Evolutionary conservation across 2,888 invertebrate genomes (phyloP).

Genomic region (Perdita meconis): DNA sequence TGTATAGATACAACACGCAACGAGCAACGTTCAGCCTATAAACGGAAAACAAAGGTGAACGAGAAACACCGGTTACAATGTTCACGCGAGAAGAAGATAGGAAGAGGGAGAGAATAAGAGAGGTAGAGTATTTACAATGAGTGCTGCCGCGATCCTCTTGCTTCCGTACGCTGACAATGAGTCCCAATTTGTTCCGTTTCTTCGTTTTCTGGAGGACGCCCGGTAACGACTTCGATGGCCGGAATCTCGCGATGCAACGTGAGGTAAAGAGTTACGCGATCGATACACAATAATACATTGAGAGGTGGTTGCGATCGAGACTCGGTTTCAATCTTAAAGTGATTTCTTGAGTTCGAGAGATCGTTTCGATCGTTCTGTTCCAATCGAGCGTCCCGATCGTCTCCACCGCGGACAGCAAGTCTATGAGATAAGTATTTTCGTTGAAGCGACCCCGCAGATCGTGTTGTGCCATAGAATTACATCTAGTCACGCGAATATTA

Average conservation of each 20-base stretch:
- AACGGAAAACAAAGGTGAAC: constrained; percentile 57
- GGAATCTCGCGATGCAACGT: constrained; percentile 42
- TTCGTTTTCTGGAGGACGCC: neutral
- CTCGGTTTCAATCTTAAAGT: neutral
- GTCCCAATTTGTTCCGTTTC: neutral
- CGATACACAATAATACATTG: constrained; percentile 44
- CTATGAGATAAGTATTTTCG: constrained; percentile 50
- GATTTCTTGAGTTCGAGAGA: neutral
- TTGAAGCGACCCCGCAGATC: constrained; percentile 58
- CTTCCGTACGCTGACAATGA: constrained; percentile 1
- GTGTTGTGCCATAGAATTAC: constrained; percentile 43
- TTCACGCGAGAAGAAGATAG: constrained; percentile 22
- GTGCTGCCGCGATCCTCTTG: constrained; percentile 11
- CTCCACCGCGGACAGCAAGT: constrained; percentile 11
- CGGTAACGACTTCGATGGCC: neutral
- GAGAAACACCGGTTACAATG: constrained; percentile 39
- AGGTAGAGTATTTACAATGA: constrained; percentile 63
- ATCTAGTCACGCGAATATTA: constrained; percentile 11
- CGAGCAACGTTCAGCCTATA: constrained; percentile 63
- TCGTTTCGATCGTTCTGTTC: too few species aligned
- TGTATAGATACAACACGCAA: constrained; percentile 58
- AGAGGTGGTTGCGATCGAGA: constrained; percentile 38
- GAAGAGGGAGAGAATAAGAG: neutral
- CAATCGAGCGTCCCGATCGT: too few species aligned
- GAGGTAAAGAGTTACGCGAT: constrained; percentile 35